These are phyloP conservation scores for Reticulitermes lucifugus DNA, from an alignment of 2,888 invertebrate species.

Conservation along the genomic window DNA sequence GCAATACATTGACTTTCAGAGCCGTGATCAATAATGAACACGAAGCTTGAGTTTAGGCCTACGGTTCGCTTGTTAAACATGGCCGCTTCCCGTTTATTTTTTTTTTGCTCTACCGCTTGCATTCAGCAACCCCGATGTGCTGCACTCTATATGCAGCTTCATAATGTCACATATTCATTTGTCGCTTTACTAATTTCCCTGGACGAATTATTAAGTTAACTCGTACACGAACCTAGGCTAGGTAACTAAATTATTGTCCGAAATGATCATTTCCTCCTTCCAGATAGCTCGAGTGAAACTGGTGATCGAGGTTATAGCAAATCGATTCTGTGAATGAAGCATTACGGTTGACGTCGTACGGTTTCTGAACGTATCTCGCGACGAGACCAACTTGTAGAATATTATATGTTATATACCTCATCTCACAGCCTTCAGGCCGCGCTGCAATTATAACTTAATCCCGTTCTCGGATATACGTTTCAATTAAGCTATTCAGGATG, in stretches of 20 bases:
- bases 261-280: conserved; percentile 6
- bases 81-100: too few species aligned
- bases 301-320: neutral
- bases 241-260: neutral
- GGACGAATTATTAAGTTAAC: neutral
- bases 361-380: neutral
- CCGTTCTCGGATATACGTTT: neutral
- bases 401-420: neutral
- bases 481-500: neutral
- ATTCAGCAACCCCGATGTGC: neutral
- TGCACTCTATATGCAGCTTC: neutral
- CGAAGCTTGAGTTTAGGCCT: too few species aligned
- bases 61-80: too few species aligned
- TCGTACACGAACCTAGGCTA: neutral
- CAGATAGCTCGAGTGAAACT: neutral
- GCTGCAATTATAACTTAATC: conserved; percentile 18
- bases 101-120: too few species aligned
- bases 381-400: neutral
- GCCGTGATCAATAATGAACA: too few species aligned
- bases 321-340: neutral
- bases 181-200: neutral
- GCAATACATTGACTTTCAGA: too few species aligned
- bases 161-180: neutral
- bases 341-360: neutral
- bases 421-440: neutral